Base-by-base conservation (phyloP, 2,888 invertebrate species). In the Raillietiella orientalis region DNA sequence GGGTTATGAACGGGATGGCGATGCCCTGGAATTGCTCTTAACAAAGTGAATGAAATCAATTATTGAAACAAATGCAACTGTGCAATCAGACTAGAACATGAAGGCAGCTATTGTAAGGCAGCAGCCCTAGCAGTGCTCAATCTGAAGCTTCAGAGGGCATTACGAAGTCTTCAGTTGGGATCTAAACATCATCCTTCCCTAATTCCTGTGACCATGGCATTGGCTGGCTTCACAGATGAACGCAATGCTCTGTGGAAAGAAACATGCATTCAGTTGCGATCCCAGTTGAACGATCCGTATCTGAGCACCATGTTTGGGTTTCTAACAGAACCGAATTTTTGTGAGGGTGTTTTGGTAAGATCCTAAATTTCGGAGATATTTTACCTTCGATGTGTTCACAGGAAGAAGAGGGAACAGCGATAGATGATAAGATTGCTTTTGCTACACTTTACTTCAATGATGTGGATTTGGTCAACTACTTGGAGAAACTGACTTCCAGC, bases 91-190 rank as follows among this genome's bases (percentile, higher is more conserved):
- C 51, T 77, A 21, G 39, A 40, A 29, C 31, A 33, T n/a, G 67
- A 70, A 43, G 59, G 59, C 28, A 64, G 65, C 36, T 60, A 63
- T 48, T 60, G 67, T 28, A 59, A 79, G 42, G 82, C 82, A 21
- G 79, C 84, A 19, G 75, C 84, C 29, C 65, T 87, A 29, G 71
- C 77, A 24, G 66, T 77, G 27, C 87, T 84, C 49, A 74, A 77
- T 47, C 56, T 84, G 37, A 66, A 71, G 42, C 55, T 87, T 34
- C 59, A 66, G 29, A 50, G 60, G 37, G 82, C 84, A 16, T 69
- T 84, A 29, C 70, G 75, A 38, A 69, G 79, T 38, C 56, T 87
- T 29, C 67, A 66, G 33, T 58, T 65, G 34, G 72, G 69, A 3
- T 59, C 62, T 6, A 52, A 32, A 24, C 33, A 33, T 24, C 38